These are phyloP conservation scores for Tadarida brasiliensis DNA, from an alignment of 2,797 vertebrate species.

Conservation along the genomic window DNA sequence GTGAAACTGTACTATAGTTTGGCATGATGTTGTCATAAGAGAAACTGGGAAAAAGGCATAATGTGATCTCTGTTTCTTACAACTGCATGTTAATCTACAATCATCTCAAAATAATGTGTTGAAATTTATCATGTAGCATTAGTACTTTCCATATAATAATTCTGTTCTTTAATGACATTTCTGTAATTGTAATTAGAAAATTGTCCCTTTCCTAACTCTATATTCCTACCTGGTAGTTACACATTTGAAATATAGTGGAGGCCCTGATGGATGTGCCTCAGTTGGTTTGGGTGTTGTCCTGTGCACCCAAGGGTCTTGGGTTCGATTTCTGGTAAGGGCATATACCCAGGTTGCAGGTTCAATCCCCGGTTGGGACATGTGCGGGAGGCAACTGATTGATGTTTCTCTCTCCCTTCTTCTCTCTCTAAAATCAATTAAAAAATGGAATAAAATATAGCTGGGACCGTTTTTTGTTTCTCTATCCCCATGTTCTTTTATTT, in stretches of 20 bases:
- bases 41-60: background rate
- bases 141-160: background rate
- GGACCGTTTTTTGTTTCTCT: background rate
- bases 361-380: too few species aligned
- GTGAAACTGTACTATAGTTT: background rate
- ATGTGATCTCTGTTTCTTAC: background rate
- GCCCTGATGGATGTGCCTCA: too few species aligned
- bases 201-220: background rate
- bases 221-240: background rate
- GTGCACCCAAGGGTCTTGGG: too few species aligned
- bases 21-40: background rate
- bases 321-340: too few species aligned
- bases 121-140: background rate
- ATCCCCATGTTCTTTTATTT: background rate
- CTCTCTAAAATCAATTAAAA: too few species aligned
- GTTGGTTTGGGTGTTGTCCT: too few species aligned
- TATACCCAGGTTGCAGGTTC: too few species aligned
- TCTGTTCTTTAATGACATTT: background rate
- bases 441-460: background rate
- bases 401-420: too few species aligned
- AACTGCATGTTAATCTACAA: background rate
- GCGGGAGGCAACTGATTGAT: too few species aligned
- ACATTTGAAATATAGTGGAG: background rate
- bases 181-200: constrained; percentile 7
- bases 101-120: constrained; percentile 1